Evolutionary conservation across 2,113 vertebrate species (phyloP).

Genomic region (Corythornis madagascariensis): DNA sequence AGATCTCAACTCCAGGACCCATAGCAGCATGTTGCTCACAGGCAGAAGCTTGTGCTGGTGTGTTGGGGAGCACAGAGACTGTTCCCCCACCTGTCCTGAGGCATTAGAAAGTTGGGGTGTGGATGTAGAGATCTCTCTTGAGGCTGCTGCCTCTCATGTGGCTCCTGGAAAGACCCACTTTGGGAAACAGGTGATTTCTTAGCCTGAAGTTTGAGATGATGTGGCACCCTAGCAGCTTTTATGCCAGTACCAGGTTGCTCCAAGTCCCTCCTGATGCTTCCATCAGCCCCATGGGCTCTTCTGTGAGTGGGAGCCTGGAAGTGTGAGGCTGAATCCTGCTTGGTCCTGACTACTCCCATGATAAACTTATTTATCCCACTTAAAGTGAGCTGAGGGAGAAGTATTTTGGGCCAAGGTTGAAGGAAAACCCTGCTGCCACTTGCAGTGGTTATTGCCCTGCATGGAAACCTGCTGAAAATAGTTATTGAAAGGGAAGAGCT

Average conservation of each 20-base stretch:
- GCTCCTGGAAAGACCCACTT: not conserved
- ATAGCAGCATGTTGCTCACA: accelerated
- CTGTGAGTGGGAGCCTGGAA: not conserved
- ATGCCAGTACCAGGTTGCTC: not conserved
- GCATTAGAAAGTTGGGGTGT: accelerated
- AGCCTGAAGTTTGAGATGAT: not conserved
- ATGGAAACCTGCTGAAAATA: not conserved
- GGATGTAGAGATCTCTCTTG: not conserved
- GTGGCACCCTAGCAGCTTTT: not conserved
- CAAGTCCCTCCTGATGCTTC: not conserved
- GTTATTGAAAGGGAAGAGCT: not conserved
- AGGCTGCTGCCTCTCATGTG: not conserved
- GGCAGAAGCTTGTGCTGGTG: accelerated
- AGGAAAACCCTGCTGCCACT: not conserved
- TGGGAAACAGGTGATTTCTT: not conserved
- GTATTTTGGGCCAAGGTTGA: not conserved
- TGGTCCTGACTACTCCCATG: not conserved
- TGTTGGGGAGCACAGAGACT: accelerated
- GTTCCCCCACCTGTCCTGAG: accelerated
- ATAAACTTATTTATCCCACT: not conserved
- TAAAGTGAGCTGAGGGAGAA: not conserved
- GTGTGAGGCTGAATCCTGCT: not conserved
- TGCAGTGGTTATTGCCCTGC: not conserved
- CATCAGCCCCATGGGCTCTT: not conserved
- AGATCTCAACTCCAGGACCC: not conserved